Evolutionary conservation across 1,140 invertebrate species (phyloP), one percentile per base, ranked within the genome.

Genomic region (Drosophila parabipectinata): DNA sequence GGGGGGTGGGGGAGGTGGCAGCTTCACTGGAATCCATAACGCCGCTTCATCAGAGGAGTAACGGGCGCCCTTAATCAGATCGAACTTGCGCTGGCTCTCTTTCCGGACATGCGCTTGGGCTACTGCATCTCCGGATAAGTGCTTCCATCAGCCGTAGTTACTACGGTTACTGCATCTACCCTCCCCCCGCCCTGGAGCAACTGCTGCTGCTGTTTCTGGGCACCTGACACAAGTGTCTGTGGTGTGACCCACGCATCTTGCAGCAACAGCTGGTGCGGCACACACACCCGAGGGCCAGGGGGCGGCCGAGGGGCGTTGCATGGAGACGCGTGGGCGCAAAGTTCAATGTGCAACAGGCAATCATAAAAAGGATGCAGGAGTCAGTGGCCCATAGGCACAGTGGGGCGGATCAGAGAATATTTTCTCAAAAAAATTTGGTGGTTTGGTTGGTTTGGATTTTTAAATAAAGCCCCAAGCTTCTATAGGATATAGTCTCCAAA

Each of bases 161-260:
- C 57, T 61, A 24, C 39, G 48, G 55, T 30, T 47, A 47, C 44
- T 47, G n/a, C 62, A 28, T 7, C 26, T 6, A 24, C 52, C 24
- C 48, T n/a, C 2, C 26, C 1, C 10, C 12, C 9, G 10, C 28
- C 8, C 4, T 4, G 1, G 4, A 3, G 6, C 26, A 3, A 24
- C 18, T 39, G 8, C 57, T n/a, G 34, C 51, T 50, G 15, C 32
- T 6, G 37, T 50, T 85, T 50, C 79, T 87, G 82, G 26, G 62
- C 63, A 79, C 82, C 82, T 87, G 82, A 66, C 64, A 73, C 82
- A 87, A 87, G 82, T 87, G 82, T 88, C 76, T 82, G 72, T 32
- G 67, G 72, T 52, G 51, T 75, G 75, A 76, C 66, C 79, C 74
- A 87, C 82, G 82, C 74, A 60, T 45, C 50, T 64, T 50, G 55